These are phyloP conservation scores for Cuculus canorus DNA, from an alignment of 2,797 vertebrate species.

Conservation along the genomic window DNA sequence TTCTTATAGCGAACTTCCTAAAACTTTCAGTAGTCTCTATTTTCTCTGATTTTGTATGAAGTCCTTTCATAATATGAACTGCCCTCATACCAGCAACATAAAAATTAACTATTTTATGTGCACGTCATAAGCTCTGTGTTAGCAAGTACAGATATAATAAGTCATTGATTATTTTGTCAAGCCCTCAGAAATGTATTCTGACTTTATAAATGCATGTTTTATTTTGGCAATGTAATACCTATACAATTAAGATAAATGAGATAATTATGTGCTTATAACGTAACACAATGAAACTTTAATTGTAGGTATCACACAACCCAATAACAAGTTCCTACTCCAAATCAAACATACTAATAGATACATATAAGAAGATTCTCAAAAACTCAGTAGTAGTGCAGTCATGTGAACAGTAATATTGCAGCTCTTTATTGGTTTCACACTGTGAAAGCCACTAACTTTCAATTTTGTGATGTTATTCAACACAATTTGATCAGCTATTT, in stretches of 20 bases:
- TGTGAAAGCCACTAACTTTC: slow-evolving; percentile 60
- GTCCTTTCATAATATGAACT: neutral
- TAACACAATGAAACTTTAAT: slow-evolving; percentile 50
- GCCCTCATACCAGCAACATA: neutral
- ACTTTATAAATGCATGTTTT: slow-evolving; percentile 33
- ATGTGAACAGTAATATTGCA: slow-evolving; percentile 38
- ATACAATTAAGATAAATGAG: slow-evolving; percentile 55
- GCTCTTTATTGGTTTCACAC: slow-evolving; percentile 56
- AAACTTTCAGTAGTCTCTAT: neutral
- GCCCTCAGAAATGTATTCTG: slow-evolving; percentile 8
- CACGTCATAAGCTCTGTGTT: neutral
- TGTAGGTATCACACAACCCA: slow-evolving; percentile 16
- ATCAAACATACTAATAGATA: slow-evolving; percentile 11
- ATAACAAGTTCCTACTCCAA: slow-evolving; percentile 19
- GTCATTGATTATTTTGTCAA: slow-evolving; percentile 1
- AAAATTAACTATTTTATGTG: neutral
- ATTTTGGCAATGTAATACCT: slow-evolving; percentile 42
- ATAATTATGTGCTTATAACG: neutral
- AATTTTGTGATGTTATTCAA: slow-evolving; percentile 57
- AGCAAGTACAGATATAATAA: neutral
- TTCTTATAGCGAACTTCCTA: neutral
- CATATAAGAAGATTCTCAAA: slow-evolving; percentile 38
- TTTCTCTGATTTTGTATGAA: neutral
- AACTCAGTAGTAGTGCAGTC: neutral
- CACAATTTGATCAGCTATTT: slow-evolving; percentile 34